Percentiles rank a stretch among this genome's conserved stretches.
Evolutionary conservation across 1,140 invertebrate species (phyloP).

Genomic region (Leptonema lineaticorne): DNA sequence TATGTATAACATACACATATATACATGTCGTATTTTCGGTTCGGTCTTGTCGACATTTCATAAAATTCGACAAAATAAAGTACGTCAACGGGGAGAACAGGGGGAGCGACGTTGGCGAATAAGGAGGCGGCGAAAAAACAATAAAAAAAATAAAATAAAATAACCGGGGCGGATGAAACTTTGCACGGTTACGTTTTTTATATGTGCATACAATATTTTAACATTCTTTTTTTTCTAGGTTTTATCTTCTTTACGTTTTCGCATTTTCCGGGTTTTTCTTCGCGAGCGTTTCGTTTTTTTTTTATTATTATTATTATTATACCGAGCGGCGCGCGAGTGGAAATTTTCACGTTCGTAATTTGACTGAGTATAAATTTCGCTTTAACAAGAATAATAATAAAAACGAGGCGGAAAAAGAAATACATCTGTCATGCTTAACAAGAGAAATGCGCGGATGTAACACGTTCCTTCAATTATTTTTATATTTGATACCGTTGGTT

Average conservation of each 20-base stretch:
- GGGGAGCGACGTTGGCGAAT: too few species aligned
- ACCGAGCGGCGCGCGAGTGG: not conserved
- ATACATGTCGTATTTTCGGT: not conserved
- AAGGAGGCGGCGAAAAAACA: too few species aligned
- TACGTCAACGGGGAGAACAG: too few species aligned
- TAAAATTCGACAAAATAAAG: conserved; percentile 4
- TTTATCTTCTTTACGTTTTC: not conserved
- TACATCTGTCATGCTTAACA: conserved; percentile 16
- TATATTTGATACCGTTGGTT: too few species aligned
- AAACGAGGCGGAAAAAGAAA: not conserved
- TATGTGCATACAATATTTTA: not conserved
- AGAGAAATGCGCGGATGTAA: conserved; percentile 12
- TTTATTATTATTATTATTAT: not conserved
- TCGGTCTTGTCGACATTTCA: not conserved
- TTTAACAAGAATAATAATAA: not conserved
- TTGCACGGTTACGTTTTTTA: not conserved
- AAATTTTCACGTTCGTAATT: not conserved
- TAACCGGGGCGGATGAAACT: too few species aligned
- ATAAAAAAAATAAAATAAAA: too few species aligned
- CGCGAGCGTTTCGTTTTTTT: not conserved
- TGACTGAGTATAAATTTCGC: not conserved
- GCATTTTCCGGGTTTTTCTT: not conserved
- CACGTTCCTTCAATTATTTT: conserved; percentile 16
- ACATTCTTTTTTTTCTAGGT: not conserved
- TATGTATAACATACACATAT: too few species aligned